Evolutionary conservation across 1,140 invertebrate genomes (phyloP).

Genomic region (Delia radicum): DNA sequence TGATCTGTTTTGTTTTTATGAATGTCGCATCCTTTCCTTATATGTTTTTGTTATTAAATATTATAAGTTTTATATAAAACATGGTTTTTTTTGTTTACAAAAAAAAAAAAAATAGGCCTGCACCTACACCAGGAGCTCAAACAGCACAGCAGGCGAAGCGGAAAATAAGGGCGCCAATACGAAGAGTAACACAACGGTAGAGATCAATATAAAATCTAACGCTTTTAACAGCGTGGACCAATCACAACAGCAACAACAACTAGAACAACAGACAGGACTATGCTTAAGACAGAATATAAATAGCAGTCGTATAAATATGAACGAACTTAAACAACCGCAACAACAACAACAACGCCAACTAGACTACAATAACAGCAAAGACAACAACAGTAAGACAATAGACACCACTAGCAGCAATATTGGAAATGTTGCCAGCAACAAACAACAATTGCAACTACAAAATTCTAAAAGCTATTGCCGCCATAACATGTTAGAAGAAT

Average conservation of each 20-base stretch:
- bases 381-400: not conserved
- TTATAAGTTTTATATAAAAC: too few relatives aligned
- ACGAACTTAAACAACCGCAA: not conserved
- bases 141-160: conserved; percentile 3
- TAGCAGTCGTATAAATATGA: not conserved
- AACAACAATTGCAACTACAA: not conserved
- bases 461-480: not conserved
- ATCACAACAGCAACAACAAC: conserved; percentile 19
- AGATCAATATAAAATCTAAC: conserved; percentile 16
- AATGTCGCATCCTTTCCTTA: not conserved
- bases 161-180: conserved; percentile 17
- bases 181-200: conserved; percentile 29
- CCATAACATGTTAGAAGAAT: not conserved
- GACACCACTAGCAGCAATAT: not conserved
- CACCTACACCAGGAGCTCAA: conserved; percentile 22
- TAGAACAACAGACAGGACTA: conserved; percentile 14
- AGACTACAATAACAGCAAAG: not conserved
- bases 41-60: not conserved
- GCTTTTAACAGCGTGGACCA: conserved; percentile 27
- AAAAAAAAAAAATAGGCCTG: conserved; percentile 14
- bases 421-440: conserved; percentile 13
- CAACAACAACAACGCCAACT: not conserved
- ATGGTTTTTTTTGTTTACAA: too few relatives aligned
- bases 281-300: not conserved
- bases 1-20: not conserved